phyloP scores from a whole-genome alignment of 92 coral and sea anemone species.

The Hydrozoanthus gracilis region DNA sequence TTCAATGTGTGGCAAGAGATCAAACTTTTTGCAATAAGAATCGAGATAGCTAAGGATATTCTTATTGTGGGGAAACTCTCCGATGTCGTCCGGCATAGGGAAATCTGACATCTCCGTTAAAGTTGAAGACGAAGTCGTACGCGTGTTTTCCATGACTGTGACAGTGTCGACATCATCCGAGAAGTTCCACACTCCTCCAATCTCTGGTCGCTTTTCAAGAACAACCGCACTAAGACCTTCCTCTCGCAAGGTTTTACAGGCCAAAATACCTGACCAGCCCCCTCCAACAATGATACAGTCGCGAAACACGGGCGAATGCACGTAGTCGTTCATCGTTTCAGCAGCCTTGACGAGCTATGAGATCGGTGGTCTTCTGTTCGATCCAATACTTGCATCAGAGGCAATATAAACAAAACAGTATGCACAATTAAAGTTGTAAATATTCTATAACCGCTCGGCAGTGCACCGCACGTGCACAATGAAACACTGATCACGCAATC shows the following conservation, averaged over 20 bases:
- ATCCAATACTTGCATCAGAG: too few species aligned
- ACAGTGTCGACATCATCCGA: constrained; percentile 70
- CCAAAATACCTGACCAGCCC: constrained; percentile 83
- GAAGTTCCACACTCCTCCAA: constrained; percentile 80
- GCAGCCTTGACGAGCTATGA: too few species aligned
- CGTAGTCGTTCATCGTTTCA: too few species aligned
- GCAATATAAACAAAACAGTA: too few species aligned
- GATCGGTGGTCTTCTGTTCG: too few species aligned
- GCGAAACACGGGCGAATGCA: too few species aligned
- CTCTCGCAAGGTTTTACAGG: constrained; percentile 73
- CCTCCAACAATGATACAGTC: too few species aligned
- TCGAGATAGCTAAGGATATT: constrained; percentile 65
- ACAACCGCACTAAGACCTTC: constrained; percentile 66
- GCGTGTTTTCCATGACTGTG: constrained; percentile 68
- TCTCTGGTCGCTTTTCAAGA: constrained; percentile 69
- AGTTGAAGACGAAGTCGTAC: constrained; percentile 68
- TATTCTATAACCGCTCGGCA: too few species aligned
- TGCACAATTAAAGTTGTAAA: too few species aligned
- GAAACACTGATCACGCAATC: neutral
- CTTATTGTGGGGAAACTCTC: constrained; percentile 68
- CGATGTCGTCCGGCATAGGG: constrained; percentile 80
- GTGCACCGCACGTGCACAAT: neutral
- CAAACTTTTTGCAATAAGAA: constrained; percentile 64
- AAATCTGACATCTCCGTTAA: constrained; percentile 67
- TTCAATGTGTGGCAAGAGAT: constrained; percentile 64